These are phyloP conservation scores for Rotaria sp. DNA, from an alignment of 2,888 invertebrate genomes.

Conservation along the genomic window DNA sequence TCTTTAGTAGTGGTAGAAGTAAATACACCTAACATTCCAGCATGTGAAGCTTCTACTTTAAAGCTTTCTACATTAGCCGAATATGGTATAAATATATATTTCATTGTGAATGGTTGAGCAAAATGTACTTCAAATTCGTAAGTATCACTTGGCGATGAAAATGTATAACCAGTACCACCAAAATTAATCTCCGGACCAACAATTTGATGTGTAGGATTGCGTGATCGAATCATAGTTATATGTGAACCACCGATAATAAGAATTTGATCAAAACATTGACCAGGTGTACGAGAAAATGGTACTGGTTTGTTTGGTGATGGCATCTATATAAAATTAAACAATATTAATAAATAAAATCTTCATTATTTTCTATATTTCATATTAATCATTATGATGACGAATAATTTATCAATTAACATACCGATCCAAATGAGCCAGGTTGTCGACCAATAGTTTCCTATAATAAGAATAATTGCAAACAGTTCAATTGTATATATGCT, in stretches of 20 bases:
- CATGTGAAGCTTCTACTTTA: not conserved
- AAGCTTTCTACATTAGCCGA: not conserved
- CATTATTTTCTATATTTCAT: too few relatives aligned
- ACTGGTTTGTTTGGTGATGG: not conserved
- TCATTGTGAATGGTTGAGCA: not conserved
- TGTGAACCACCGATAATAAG: not conserved
- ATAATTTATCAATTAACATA: not conserved
- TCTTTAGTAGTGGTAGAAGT: not conserved
- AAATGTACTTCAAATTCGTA: not conserved
- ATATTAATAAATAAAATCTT: not conserved
- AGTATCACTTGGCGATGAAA: not conserved
- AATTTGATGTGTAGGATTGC: not conserved
- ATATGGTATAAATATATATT: not conserved
- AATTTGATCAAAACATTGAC: not conserved
- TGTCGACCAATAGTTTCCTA: not conserved
- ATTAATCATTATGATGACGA: too few relatives aligned
- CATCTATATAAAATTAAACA: not conserved
- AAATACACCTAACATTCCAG: not conserved
- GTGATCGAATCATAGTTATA: not conserved
- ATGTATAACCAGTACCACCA: slow-evolving; percentile 5
- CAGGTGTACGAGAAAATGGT: not conserved
- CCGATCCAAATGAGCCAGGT: not conserved
- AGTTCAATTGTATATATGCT: too few relatives aligned
- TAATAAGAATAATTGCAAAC: not conserved
- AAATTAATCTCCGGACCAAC: not conserved